Base-by-base conservation (phyloP, 2,888 invertebrate genomes). In the Beris morrisii region DNA sequence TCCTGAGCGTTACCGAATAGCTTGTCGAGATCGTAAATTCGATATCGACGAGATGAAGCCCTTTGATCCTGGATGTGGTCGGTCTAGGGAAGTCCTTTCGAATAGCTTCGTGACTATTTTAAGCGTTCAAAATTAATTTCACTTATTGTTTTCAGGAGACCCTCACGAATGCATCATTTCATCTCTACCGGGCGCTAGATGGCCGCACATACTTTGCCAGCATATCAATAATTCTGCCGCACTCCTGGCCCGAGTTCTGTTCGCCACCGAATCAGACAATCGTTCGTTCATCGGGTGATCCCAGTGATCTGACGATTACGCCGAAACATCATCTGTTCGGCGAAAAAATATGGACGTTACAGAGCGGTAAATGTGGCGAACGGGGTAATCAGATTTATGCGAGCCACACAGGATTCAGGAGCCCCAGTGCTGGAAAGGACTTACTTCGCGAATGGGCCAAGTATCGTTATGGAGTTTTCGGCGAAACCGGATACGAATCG, bases 401-500 rank as follows among this genome's bases (percentile, higher is more conserved):
- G 28, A 79, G 82, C 54, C 81, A 81, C 71, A 78, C 80, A 53
- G 73, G 76, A n/a, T 75, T 85, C 48, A 74, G 69, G 11, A 56
- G 57, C 9, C 32, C 32, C 1, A 57, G 4, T n/a, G 52, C 13
- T 4, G 57, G 48, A 56, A 81, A 84, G 61, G 77, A 82, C 11
- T 73, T 88, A 44, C 82, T 86, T 0, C 84, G 84, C 72, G 85
- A 88, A 73, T 88, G 87, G 83, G 85, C 86, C 4, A 87, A 86
- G 78, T 87, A 86, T 73, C 83, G 88, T 1, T 89, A 87, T 78
- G 88, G 88, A 3, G 84, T 88, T 4, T 88, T 87, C 75, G 87
- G 88, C 72, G 88, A 88, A 75, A 83, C 84, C 68, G 87, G 87
- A 1, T 86, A 83, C 73, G 77, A 78, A 48, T 82, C 82, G 55